Evolutionary conservation across 2,113 vertebrate species (phyloP).

Genomic region (Chinchilla lanigera): DNA sequence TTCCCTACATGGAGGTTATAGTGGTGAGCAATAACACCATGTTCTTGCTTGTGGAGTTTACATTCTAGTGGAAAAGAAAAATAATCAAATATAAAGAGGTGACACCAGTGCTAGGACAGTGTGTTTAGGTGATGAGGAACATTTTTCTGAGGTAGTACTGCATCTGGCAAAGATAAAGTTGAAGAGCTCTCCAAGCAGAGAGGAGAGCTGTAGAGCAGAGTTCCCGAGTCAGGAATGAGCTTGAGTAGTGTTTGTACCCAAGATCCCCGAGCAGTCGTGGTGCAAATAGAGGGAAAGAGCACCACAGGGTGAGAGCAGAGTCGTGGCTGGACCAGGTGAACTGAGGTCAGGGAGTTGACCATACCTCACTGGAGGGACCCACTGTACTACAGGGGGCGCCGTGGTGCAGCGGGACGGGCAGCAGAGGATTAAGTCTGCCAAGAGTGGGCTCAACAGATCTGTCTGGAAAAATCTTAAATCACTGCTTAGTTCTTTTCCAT

Average conservation of each 20-base stretch:
- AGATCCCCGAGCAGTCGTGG: not conserved
- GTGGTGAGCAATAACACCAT: not conserved
- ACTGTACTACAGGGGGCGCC: not conserved
- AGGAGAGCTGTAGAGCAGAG: not conserved
- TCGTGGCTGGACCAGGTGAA: not conserved
- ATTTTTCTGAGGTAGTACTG: not conserved
- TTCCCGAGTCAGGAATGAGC: not conserved
- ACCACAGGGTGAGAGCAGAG: not conserved
- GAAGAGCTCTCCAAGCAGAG: not conserved
- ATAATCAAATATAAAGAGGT: not conserved
- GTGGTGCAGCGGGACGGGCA: not conserved
- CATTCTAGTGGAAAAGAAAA: conserved; percentile 1
- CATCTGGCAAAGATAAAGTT: not conserved
- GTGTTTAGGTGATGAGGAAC: not conserved
- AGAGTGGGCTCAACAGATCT: not conserved
- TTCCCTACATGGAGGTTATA: not conserved
- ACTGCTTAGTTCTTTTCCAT: not conserved
- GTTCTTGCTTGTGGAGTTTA: not conserved
- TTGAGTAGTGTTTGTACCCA: not conserved
- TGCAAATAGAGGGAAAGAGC: not conserved
- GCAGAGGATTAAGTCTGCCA: not conserved
- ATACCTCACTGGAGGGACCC: not conserved
- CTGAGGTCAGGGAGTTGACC: too few relatives aligned
- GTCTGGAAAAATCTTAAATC: not conserved
- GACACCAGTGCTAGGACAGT: not conserved